Percentiles rank a stretch among this genome's conserved stretches.
Conservation (phyloP, 1,140 invertebrate genomes). For the Himalopsyche phryganea region DNA sequence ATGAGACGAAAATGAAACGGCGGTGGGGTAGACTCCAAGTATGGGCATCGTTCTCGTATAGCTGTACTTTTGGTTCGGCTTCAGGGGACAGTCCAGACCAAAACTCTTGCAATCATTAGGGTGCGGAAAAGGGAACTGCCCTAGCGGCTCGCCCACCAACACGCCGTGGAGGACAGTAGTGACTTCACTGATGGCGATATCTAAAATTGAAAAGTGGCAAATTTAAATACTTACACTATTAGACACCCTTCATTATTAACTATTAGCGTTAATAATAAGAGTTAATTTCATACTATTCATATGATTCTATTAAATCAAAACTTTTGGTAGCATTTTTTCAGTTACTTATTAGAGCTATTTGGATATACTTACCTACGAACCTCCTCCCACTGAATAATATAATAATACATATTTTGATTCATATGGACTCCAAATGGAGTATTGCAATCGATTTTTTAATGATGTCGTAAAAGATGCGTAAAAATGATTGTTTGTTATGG, state of each 20-base stretch:
- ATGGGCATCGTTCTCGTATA: slow-evolving; percentile 62
- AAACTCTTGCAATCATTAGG: slow-evolving; percentile 63
- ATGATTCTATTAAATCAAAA: background rate
- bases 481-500: background rate
- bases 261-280: no score
- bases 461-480: background rate
- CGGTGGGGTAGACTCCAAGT: slow-evolving; percentile 62
- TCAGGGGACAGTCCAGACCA: slow-evolving; percentile 65
- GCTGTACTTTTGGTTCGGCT: slow-evolving; percentile 51
- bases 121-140: slow-evolving; percentile 68
- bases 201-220: no score
- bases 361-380: no score
- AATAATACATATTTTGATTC: no score
- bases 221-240: background rate
- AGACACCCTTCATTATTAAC: no score
- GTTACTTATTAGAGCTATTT: no score
- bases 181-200: slow-evolving; percentile 44
- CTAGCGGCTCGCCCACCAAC: slow-evolving; percentile 61
- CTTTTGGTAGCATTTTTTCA: no score
- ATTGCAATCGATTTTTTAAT: no score
- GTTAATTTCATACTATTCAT: no score
- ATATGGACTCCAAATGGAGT: no score
- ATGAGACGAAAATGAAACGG: no score
- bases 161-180: slow-evolving; percentile 67
- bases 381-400: no score